Base-by-base conservation (phyloP, 2,888 invertebrate genomes). In the Dryobota labecula region DNA sequence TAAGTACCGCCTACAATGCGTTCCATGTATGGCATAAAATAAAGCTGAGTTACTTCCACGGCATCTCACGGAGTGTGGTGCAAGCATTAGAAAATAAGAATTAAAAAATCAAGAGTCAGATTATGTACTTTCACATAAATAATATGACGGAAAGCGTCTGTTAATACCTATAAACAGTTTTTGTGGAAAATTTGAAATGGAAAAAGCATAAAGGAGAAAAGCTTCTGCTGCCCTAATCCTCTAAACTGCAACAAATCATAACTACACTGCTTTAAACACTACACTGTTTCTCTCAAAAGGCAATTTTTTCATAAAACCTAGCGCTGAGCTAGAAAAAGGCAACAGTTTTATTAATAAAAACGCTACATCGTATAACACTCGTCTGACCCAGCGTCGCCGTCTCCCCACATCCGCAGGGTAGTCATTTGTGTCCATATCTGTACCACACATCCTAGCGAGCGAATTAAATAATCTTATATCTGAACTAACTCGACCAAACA, bases 381-480 rank as follows among this genome's bases (percentile, higher is more conserved):
- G 54, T 63, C 72, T 68, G 62, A 41, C 60, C 30, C 33, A 60
- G 57, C 61, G 71, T 60, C 78, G 70, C 72, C 73, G 73, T 78
- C 73, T 81, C 73, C 82, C 71, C 72, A 77, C 82, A 83, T 84
- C 85, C 87, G 82, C 80, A 78, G 84, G 84, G 85, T 85, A 86
- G 82, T 87, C 85, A 88, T 90, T 91, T 89, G 86, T 85, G 82
- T 68, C 91, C 90, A 89, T 92, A 92, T 90, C 85, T 87, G 90
- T 85, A 74, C 78, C 82, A 84, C 82, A 85, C 87, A 90, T 88
- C 85, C 88, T 86, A 82, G 76, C 70, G n/a, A 74, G 72, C 65
- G 84, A 82, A 87, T 87, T 88, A 86, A 86, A 87, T 87, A 87
- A 84, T 80, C 78, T 80, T 80, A 80, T 85, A 72, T 83, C 84